Evolutionary conservation across 2,797 vertebrate species (phyloP), one percentile per base, ranked within the genome.

Genomic region (Semaprochilodus insignis): DNA sequence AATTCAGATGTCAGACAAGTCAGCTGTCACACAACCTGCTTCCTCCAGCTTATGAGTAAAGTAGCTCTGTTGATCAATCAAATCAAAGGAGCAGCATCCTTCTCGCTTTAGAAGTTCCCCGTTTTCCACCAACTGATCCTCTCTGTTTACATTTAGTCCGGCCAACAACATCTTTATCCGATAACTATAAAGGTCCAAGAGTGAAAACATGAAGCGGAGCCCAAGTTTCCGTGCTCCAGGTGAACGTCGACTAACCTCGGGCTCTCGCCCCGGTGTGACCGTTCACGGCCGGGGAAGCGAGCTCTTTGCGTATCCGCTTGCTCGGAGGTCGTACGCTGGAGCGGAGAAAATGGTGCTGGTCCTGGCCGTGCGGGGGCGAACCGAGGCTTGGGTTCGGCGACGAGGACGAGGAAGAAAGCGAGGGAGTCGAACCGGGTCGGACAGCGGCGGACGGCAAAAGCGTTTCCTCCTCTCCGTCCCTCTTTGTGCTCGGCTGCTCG

Each of bases 291-390:
- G 96, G 92, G 89, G 96, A 92, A 85, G 95, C 88, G 48, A 95
- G 93, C 94, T 99, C 98, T 93, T 97, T 99, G 95, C 97, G 96
- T 91, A 97, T 95, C 91, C 97, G 96, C 91, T 99, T 99, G 94
- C 96, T 99, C 90, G 99, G 98, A 77, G 98, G 98, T 93, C 98
- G 94, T 89, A 99, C 98, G 82, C 98, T 99, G 82, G 98, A 99
- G 90, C 98, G 94, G 82, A 99, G 96, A 94, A 99, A 99, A 95
- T 99, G 98, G 96, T 99, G 98, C 94, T 99, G 98, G 94, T 99
- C 98, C 89, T 97, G 96, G 91, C 94, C 95, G 88, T 95, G 96
- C 62, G 94, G 89, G 59, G 90, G 23, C 0, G 90, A 84, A 60
- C 89, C 88, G 55, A 91, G 91, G 73, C 90, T 80, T 71, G 89